Conservation (phyloP, 2,888 invertebrate species). For the Mesochorus sp. region DNA sequence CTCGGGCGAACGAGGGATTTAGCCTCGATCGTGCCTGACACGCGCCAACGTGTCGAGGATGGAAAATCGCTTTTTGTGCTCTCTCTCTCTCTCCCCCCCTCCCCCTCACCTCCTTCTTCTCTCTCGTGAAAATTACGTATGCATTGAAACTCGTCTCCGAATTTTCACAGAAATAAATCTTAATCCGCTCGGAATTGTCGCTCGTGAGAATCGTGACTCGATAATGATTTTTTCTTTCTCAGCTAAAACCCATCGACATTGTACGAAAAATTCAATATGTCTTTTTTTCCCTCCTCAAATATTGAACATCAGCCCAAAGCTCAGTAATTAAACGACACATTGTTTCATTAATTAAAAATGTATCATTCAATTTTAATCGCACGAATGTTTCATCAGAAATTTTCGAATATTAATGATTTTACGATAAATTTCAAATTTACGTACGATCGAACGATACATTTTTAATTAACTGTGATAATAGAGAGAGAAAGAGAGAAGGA, state of each 20-base stretch:
- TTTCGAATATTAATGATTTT: background rate
- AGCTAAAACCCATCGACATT: background rate
- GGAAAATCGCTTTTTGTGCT: slow-evolving; percentile 18
- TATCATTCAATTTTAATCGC: no score
- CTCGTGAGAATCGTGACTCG: background rate
- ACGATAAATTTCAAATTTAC: no score
- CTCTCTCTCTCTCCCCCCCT: background rate
- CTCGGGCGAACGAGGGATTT: background rate
- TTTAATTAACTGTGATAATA: no score
- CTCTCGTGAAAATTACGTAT: slow-evolving; percentile 44
- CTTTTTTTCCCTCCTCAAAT: no score
- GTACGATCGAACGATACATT: no score
- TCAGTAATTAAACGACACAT: no score
- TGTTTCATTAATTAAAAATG: no score
- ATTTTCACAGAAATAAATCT: slow-evolving; percentile 10
- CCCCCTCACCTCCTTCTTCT: background rate
- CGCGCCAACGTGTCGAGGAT: slow-evolving; percentile 5
- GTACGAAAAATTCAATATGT: background rate
- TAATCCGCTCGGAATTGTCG: background rate
- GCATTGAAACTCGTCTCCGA: slow-evolving; percentile 34
- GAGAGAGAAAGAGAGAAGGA: no score
- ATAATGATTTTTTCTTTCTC: background rate
- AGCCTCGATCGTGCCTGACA: background rate
- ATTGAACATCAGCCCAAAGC: no score
- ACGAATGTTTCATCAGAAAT: no score